A percentile compares a stretch with the other conserved stretches of the same genome.
Conservation (phyloP, 2,888 invertebrate genomes). For the Agrochola lychnidis region DNA sequence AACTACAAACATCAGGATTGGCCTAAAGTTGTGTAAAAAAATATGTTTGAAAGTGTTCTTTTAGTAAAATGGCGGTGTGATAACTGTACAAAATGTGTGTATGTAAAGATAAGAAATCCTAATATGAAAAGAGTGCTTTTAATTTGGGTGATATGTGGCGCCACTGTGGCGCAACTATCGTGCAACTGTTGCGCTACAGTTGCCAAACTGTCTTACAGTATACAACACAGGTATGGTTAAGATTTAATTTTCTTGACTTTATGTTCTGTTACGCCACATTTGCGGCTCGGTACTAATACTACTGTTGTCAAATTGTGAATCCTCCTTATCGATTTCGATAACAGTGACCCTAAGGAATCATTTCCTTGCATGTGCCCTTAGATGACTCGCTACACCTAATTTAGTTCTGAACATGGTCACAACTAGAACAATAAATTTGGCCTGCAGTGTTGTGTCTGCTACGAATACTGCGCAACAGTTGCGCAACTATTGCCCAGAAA, state of each 20-base stretch:
- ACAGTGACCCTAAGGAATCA: no score
- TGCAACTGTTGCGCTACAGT: not conserved
- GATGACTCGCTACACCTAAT: no score
- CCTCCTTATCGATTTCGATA: no score
- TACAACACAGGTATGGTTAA: not conserved
- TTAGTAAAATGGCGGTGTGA: conserved; percentile 54
- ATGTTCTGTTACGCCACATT: not conserved
- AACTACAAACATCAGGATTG: conserved; percentile 43
- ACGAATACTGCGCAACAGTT: not conserved
- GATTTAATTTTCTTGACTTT: not conserved
- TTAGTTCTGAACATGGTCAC: no score
- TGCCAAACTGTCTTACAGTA: not conserved
- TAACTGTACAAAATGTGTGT: conserved; percentile 35
- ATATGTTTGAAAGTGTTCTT: conserved; percentile 26
- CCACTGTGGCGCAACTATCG: not conserved
- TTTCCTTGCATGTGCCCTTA: no score
- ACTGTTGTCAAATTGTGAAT: not conserved
- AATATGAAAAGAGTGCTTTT: not conserved
- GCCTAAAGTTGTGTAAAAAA: conserved; percentile 57
- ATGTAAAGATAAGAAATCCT: conserved; percentile 24
- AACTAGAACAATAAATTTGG: no score
- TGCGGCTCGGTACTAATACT: not conserved
- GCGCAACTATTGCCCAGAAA: conserved; percentile 17
- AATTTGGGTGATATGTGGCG: conserved; percentile 6
- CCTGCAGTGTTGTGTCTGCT: no score